Base-by-base conservation (phyloP, 2,888 invertebrate species). In the Lycophotia porphyrea region DNA sequence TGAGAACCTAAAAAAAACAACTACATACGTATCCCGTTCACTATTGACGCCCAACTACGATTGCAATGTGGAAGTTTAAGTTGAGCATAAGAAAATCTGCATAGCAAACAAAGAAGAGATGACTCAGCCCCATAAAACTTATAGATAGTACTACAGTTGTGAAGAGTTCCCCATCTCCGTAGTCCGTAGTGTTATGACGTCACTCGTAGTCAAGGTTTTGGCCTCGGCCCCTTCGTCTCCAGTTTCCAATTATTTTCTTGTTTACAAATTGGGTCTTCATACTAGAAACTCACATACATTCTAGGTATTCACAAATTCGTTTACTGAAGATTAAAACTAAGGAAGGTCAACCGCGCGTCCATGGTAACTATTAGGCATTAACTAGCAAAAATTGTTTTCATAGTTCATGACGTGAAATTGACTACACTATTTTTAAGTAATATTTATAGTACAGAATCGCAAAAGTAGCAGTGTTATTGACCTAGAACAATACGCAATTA, bases 401-500 rank as follows among this genome's bases (percentile, higher is more conserved):
- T 74, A n/a, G 21, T 36, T 66, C 27, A n/a, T 61, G 11, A 36
- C 18, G 21, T 74, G 44, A 1, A n/a, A 24, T 42, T 70, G 27
- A 24, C 58, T 34, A 3, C 31, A 47, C 34, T 39, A 66, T 76
- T 76, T 78, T 74, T 49, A 77, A 63, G 49, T 74, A 60, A 44
- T 75, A 76, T 82, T 82, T n/a, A n/a, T n/a, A n/a, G n/a, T n/a
- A 71, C 69, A 76, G 71, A 76, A 79, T 52, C 36, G 36, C 66
- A 58, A 52, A 78, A 66, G 47, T 47, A 63, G 64, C 80, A 52
- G 78, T 85, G 88, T 78, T 83, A 81, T 84, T 85, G 82, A 86
- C 88, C 85, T 81, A 88, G 71, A 86, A 88, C 88, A 88, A 88
- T 85, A 86, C 77, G 70, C 81, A 86, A 87, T 88, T 82, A 83